Evolutionary conservation across 2,797 vertebrate genomes (phyloP).

Genomic region (Malurus leucopterus): DNA sequence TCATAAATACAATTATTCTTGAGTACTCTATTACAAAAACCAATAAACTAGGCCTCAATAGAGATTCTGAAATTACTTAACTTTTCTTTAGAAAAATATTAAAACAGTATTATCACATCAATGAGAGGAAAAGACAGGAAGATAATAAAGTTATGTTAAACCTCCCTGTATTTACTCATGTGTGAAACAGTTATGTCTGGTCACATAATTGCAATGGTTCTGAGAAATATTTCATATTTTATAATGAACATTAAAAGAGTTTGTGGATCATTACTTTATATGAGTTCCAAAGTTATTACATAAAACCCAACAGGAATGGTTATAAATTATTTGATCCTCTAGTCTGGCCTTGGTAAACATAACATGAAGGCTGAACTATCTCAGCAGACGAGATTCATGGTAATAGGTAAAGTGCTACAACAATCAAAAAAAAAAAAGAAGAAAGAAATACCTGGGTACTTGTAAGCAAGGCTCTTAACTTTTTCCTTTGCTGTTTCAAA

Average conservation of each 20-base stretch:
- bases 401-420: constrained; percentile 56
- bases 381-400: constrained; percentile 64
- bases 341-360: constrained; percentile 79
- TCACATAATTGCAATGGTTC: constrained; percentile 83
- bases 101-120: constrained; percentile 83
- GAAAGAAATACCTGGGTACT: constrained; percentile 27
- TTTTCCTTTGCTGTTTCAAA: constrained; percentile 54
- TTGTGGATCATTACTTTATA: constrained; percentile 87
- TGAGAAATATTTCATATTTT: constrained; percentile 85
- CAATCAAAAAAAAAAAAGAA: constrained; percentile 10
- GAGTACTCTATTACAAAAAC: constrained; percentile 78
- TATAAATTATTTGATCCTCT: constrained; percentile 79
- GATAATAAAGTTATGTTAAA: constrained; percentile 86
- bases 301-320: constrained; percentile 81
- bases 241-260: constrained; percentile 88
- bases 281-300: constrained; percentile 86
- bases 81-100: constrained; percentile 83
- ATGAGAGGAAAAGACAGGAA: constrained; percentile 79
- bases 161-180: constrained; percentile 82
- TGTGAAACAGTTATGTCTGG: constrained; percentile 85
- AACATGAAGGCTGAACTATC: constrained; percentile 67
- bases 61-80: constrained; percentile 80
- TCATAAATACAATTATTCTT: constrained; percentile 79
- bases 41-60: constrained; percentile 77
- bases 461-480: constrained; percentile 35